Evolutionary conservation across 2,888 invertebrate species (phyloP).

Genomic region (Saturnia japonica): DNA sequence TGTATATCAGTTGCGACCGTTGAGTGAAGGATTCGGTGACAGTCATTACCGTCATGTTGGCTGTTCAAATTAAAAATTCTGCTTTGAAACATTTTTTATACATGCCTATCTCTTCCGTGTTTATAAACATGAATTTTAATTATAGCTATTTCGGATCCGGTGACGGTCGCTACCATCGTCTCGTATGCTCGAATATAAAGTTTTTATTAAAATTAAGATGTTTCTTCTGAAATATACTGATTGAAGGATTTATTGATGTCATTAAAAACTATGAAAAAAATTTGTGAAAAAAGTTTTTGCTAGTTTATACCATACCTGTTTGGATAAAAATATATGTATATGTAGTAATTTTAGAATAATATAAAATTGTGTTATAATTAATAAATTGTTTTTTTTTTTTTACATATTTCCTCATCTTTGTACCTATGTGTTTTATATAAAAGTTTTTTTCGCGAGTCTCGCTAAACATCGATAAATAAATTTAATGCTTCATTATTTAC

Average conservation of each 20-base stretch:
- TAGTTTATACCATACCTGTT: not conserved
- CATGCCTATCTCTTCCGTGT: not conserved
- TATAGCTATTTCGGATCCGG: not conserved
- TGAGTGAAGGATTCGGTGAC: not conserved
- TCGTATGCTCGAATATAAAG: not conserved
- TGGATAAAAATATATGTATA: constrained; percentile 1
- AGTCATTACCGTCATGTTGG: not conserved
- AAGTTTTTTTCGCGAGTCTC: too few species aligned
- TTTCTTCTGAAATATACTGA: not conserved
- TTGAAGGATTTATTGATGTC: not conserved
- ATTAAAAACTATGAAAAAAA: not conserved
- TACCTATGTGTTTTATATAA: not conserved
- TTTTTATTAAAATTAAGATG: not conserved
- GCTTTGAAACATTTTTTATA: too few species aligned
- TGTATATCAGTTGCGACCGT: not conserved
- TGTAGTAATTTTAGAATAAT: constrained; percentile 1
- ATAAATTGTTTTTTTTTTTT: not conserved
- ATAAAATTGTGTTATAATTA: constrained; percentile 2
- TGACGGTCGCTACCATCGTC: not conserved
- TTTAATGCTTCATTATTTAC: too few species aligned
- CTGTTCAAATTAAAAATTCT: not conserved
- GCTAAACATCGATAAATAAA: too few species aligned
- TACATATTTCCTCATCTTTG: not conserved
- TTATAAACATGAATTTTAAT: not conserved
- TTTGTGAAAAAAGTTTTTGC: not conserved